Percentiles rank a stretch among this genome's conserved stretches.
These are phyloP conservation scores for Poeciliopsis prolifica DNA, from an alignment of 2,113 vertebrate species.

Conservation along the genomic window DNA sequence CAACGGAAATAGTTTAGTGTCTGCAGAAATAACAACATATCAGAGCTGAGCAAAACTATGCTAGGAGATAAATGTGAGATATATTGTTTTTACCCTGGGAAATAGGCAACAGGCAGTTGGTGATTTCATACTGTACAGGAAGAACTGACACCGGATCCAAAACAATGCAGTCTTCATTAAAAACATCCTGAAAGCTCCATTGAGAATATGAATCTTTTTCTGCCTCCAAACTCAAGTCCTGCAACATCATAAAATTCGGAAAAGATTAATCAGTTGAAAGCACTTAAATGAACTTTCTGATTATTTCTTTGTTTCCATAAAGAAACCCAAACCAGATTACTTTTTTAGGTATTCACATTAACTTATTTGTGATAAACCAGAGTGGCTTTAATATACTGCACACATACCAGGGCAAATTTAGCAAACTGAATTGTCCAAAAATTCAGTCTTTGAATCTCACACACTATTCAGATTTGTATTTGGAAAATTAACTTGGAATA, in stretches of 20 bases:
- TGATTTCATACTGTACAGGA: conserved; percentile 89
- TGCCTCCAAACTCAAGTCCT: conserved; percentile 77
- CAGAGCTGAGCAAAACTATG: neutral
- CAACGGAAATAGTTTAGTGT: conserved; percentile 83
- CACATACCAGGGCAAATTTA: too few species aligned
- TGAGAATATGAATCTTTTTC: conserved; percentile 86
- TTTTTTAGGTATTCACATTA: neutral
- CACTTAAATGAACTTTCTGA: neutral
- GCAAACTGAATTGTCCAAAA: too few species aligned
- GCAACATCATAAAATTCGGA: conserved; percentile 1
- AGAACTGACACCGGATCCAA: conserved; percentile 87
- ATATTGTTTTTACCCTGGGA: conserved; percentile 74
- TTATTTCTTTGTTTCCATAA: neutral
- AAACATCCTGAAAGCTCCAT: conserved; percentile 88
- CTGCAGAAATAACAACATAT: conserved; percentile 71
- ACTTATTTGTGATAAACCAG: too few species aligned
- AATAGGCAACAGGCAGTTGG: conserved; percentile 83
- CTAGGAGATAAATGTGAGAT: neutral
- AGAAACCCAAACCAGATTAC: neutral
- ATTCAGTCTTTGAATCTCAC: neutral
- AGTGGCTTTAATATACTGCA: too few species aligned
- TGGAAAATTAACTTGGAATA: too few species aligned
- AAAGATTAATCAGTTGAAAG: neutral
- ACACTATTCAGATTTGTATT: too few species aligned
- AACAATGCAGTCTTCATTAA: conserved; percentile 93